phyloP scores from a whole-genome alignment of 2,797 vertebrate genomes.

The Intellagama lesueurii region DNA sequence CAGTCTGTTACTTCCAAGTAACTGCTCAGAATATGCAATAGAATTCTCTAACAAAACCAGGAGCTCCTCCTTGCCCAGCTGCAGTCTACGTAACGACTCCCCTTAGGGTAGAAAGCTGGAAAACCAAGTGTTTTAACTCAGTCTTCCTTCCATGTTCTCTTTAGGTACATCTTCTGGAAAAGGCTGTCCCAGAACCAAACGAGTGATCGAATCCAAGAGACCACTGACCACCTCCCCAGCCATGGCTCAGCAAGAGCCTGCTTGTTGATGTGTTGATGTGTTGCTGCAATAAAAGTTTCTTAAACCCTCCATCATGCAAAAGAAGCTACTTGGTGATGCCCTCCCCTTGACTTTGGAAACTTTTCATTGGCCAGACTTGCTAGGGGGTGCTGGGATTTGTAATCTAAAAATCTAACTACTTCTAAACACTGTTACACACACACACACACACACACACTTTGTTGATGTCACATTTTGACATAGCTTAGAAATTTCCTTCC shows the following conservation, averaged over 20 bases:
- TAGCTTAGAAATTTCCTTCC: no score
- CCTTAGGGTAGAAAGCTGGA: not conserved
- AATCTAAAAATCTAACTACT: no score
- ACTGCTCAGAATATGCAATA: not conserved
- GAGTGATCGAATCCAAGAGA: conserved; percentile 52
- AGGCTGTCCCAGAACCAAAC: conserved; percentile 14
- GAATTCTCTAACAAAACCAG: not conserved
- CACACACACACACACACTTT: no score
- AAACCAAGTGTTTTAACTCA: conserved; percentile 41
- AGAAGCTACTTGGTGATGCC: not conserved
- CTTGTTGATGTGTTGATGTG: conserved; percentile 33
- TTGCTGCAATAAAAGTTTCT: conserved; percentile 42
- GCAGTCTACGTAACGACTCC: not conserved
- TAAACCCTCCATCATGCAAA: conserved; percentile 17
- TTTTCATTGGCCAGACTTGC: no score
- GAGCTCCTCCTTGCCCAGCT: not conserved
- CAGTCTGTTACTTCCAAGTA: not conserved
- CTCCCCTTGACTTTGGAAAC: no score
- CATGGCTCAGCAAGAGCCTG: conserved; percentile 43
- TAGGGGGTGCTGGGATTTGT: no score
- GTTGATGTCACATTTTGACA: no score
- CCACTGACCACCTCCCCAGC: conserved; percentile 40
- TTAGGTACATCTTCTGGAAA: conserved; percentile 61
- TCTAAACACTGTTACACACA: no score
- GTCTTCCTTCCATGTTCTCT: conserved; percentile 52